A percentile compares a stretch with the other conserved stretches of the same genome.
phyloP scores from a whole-genome alignment of 2,113 vertebrate genomes.

The Microtus pennsylvanicus region DNA sequence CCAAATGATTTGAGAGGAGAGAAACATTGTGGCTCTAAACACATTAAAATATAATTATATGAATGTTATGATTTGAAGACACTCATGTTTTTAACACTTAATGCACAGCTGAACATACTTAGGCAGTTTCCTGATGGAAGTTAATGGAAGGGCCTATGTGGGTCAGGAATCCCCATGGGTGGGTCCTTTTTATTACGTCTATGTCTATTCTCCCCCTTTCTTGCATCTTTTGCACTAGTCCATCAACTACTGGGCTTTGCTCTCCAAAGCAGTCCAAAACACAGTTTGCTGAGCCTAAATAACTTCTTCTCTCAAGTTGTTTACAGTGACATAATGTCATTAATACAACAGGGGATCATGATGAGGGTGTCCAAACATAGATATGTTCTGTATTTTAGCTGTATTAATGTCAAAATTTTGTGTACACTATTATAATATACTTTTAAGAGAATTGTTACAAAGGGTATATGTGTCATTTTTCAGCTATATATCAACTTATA shows the following conservation, averaged over 20 bases:
- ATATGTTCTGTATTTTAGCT: background rate
- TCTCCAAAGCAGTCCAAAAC: background rate
- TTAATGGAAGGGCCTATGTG: background rate
- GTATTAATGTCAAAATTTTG: background rate
- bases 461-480: background rate
- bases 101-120: background rate
- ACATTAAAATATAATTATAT: too few species aligned
- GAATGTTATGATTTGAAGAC: background rate
- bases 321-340: background rate
- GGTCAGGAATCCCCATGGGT: too few species aligned
- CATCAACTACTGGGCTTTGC: background rate
- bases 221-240: background rate
- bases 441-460: background rate
- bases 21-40: background rate
- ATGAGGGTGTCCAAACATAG: background rate
- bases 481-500: background rate
- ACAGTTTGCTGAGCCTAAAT: background rate
- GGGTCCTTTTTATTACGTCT: too few species aligned
- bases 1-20: background rate
- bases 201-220: background rate
- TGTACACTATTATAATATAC: background rate
- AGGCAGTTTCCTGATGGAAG: background rate
- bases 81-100: background rate
- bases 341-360: background rate
- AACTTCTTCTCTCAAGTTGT: background rate